A percentile compares a stretch with the other conserved stretches of the same genome.
phyloP scores from a whole-genome alignment of 2,113 vertebrate genomes.

The Blennius ocellaris region DNA sequence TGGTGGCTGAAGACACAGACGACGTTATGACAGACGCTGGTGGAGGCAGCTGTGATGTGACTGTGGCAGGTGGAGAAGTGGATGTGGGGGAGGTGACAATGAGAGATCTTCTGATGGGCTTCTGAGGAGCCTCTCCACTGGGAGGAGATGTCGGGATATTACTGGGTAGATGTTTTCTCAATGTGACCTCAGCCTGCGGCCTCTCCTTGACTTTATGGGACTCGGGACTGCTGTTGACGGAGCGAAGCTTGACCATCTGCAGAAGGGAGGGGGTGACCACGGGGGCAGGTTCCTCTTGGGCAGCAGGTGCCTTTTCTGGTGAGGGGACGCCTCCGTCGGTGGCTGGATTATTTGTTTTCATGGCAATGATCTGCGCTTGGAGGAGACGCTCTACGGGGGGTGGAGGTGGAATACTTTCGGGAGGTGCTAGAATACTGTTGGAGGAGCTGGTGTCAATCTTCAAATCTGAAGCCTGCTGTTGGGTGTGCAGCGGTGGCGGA shows the following conservation, averaged over 20 bases:
- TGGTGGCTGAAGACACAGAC: slow-evolving; percentile 24
- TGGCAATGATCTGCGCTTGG: neutral
- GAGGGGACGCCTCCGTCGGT: slow-evolving; percentile 14
- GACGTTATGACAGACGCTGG: slow-evolving; percentile 38
- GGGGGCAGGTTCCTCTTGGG: slow-evolving; percentile 81
- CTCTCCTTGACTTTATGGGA: slow-evolving; percentile 38
- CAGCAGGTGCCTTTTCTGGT: slow-evolving; percentile 50
- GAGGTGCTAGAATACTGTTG: slow-evolving; percentile 46
- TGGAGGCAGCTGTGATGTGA: slow-evolving; percentile 12
- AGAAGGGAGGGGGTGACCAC: slow-evolving; percentile 88
- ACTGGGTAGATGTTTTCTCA: slow-evolving; percentile 26
- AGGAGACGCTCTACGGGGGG: slow-evolving; percentile 44
- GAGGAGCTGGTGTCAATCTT: slow-evolving; percentile 22
- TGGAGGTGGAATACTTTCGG: slow-evolving; percentile 56
- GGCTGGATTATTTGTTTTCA: neutral
- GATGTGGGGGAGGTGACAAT: slow-evolving; percentile 55
- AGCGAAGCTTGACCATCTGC: slow-evolving; percentile 90
- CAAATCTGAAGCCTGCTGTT: slow-evolving; percentile 14
- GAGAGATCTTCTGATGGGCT: slow-evolving; percentile 88
- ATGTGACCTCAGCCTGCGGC: slow-evolving; percentile 37
- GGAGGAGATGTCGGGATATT: slow-evolving; percentile 11
- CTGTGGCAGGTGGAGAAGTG: slow-evolving; percentile 26
- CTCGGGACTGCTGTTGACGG: slow-evolving; percentile 74
- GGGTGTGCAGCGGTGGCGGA: slow-evolving; percentile 20
- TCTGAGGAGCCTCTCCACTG: slow-evolving; percentile 83